Conservation (phyloP, 2,888 invertebrate species). For the Cheilosia soror region DNA sequence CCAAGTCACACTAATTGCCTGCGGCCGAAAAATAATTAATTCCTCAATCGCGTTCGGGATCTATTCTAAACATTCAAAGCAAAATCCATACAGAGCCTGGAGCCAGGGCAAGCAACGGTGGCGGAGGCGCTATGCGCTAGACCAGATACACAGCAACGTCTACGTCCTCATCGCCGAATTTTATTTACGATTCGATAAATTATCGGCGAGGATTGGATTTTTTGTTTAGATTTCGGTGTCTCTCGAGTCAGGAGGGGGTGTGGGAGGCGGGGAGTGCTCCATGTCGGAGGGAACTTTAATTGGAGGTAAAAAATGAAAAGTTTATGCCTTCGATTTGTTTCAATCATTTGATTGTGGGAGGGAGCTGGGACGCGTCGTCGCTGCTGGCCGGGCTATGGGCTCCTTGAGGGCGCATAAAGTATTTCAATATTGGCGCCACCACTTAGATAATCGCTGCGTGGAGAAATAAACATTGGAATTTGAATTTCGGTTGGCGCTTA, state of each 20-base stretch:
- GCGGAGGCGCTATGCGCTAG: slow-evolving; percentile 51
- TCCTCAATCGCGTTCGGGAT: slow-evolving; percentile 70
- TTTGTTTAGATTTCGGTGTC: slow-evolving; percentile 69
- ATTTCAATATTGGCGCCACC: slow-evolving; percentile 72
- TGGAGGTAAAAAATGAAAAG: slow-evolving; percentile 70
- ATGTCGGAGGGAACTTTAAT: slow-evolving; percentile 45
- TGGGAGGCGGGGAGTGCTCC: background rate
- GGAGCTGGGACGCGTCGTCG: slow-evolving; percentile 19
- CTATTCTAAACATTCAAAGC: slow-evolving; percentile 72
- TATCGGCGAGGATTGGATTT: slow-evolving; percentile 63
- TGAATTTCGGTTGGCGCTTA: slow-evolving; percentile 23
- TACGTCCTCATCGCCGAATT: slow-evolving; percentile 67
- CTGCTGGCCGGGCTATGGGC: slow-evolving; percentile 20
- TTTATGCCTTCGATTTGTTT: slow-evolving; percentile 72
- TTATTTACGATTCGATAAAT: slow-evolving; percentile 75
- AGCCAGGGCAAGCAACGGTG: slow-evolving; percentile 16
- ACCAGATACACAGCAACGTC: slow-evolving; percentile 32
- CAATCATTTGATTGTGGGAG: slow-evolving; percentile 48
- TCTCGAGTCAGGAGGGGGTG: slow-evolving; percentile 33
- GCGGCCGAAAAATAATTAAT: slow-evolving; percentile 71
- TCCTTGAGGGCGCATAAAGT: slow-evolving; percentile 68
- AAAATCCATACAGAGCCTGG: slow-evolving; percentile 38
- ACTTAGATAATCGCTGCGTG: slow-evolving; percentile 50
- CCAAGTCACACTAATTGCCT: slow-evolving; percentile 68
- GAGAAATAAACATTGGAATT: slow-evolving; percentile 50